Percentiles rank a stretch among this genome's conserved stretches.
Evolutionary conservation across 2,113 vertebrate species (phyloP).

Genomic region (Echinops telfairi): DNA sequence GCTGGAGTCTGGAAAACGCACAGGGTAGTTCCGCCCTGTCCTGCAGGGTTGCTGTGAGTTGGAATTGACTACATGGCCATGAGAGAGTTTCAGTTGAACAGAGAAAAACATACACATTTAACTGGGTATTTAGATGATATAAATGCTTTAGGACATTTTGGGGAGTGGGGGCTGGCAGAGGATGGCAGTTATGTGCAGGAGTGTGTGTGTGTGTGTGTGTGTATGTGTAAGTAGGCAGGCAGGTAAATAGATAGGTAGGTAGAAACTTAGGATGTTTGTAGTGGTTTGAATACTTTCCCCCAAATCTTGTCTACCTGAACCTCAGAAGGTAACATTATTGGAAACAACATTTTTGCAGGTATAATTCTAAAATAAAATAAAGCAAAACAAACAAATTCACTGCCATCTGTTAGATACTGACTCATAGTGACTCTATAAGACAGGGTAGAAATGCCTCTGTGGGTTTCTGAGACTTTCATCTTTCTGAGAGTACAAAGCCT

Average conservation of each 20-base stretch:
- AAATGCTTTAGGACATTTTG: not conserved
- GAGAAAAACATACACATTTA: not conserved
- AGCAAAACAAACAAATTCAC: too few relatives aligned
- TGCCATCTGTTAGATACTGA: too few relatives aligned
- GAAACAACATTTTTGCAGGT: not conserved
- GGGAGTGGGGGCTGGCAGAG: not conserved
- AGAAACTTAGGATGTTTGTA: not conserved
- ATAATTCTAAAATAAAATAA: too few relatives aligned
- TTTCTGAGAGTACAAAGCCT: too few relatives aligned
- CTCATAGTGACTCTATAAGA: too few relatives aligned
- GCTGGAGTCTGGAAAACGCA: too few relatives aligned
- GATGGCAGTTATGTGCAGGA: not conserved
- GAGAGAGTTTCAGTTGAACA: not conserved
- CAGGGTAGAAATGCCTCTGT: too few relatives aligned
- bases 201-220: too few relatives aligned
- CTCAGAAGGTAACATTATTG: not conserved
- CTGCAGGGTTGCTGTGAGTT: too few relatives aligned
- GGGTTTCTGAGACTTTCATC: too few relatives aligned
- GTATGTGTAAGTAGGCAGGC: not conserved
- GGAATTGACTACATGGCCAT: too few relatives aligned
- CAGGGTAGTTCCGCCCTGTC: too few relatives aligned
- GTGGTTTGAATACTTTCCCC: not conserved
- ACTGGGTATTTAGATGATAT: not conserved
- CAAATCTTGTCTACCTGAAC: not conserved
- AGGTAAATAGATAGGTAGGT: not conserved